Evolutionary conservation across 2,113 vertebrate species (phyloP).

Genomic region (Peromyscus californicus): DNA sequence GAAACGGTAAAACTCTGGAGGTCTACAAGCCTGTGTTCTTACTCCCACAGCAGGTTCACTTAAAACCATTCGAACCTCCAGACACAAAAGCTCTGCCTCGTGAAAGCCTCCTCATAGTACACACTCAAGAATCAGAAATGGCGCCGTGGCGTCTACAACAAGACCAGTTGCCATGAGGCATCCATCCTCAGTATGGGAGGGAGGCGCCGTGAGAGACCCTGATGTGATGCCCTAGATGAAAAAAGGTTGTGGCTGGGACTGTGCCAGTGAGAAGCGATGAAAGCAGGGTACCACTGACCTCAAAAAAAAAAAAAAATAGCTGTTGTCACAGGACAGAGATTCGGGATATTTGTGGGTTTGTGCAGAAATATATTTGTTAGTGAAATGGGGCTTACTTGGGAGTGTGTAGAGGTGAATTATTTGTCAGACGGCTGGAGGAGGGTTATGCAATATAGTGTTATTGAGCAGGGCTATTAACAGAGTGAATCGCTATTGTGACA

Average conservation of each 20-base stretch:
- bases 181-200: constrained; percentile 71
- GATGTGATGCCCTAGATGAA: constrained; percentile 80
- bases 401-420: constrained; percentile 92
- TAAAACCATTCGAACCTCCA: not conserved
- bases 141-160: not conserved
- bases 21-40: not conserved
- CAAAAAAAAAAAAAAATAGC: constrained; percentile 82
- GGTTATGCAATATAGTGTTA: constrained; percentile 91
- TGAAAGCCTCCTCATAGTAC: fast-evolving
- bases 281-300: constrained; percentile 85
- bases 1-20: not conserved
- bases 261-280: constrained; percentile 66
- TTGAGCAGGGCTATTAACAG: constrained; percentile 91
- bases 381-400: constrained; percentile 90
- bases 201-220: constrained; percentile 77
- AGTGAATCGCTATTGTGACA: constrained; percentile 93
- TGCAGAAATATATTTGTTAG: constrained; percentile 91
- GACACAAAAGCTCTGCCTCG: fast-evolving
- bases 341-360: constrained; percentile 87
- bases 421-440: constrained; percentile 89
- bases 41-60: fast-evolving
- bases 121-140: fast-evolving
- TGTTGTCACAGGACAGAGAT: constrained; percentile 84
- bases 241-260: constrained; percentile 72
- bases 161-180: not conserved